Evolutionary conservation across 2,888 invertebrate species (phyloP), one percentile per base, ranked within the genome.

Genomic region (Oxycera nigricornis): DNA sequence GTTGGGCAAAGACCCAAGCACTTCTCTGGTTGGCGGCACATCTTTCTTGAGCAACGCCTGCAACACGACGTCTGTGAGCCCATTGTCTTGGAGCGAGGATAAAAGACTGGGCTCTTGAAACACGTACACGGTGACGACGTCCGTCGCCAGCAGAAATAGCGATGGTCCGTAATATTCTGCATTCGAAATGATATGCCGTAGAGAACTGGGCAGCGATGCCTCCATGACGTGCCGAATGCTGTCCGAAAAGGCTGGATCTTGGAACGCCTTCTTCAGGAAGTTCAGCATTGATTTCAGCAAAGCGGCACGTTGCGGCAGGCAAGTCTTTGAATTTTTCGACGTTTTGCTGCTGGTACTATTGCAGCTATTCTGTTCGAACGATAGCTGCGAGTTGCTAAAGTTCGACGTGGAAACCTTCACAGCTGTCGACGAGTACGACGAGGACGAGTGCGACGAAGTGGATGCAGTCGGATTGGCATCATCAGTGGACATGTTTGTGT

Each of bases 101-200:
- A 96, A 84, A 62, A 95, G 85, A 2, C 94, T 93, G 0, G 95
- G 95, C 83, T 95, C 94, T 87, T 91, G 91, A 80, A 91, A 91
- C 28, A 91, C 91, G 81, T 94, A 95, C 6, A 94, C 94, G 0
- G 95, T 94, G 14, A 95, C 94, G 26, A 94, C 92, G 85, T 94
- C 94, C 0, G 93, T 91, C 77, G 94, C 94, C 62, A 94, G 85
- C 35, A 94, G 86, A 83, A 95, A 95, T 70, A 96, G 84, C 0
- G 94, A 94, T 11, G 94, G 92, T 0, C 95, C 95, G 82, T 95
- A 95, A 82, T 94, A 96, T 81, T 95, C 94, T 0, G 94, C 92
- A 86, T 95, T 95, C 78, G 94, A 93, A 77, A 96, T 93, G 31
- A 96, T 93, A 80, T 92, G 91, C 79, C 93, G 92, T 76, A 95